Evolutionary conservation across 1,140 invertebrate species (phyloP).

Genomic region (Paracyclopina nana): DNA sequence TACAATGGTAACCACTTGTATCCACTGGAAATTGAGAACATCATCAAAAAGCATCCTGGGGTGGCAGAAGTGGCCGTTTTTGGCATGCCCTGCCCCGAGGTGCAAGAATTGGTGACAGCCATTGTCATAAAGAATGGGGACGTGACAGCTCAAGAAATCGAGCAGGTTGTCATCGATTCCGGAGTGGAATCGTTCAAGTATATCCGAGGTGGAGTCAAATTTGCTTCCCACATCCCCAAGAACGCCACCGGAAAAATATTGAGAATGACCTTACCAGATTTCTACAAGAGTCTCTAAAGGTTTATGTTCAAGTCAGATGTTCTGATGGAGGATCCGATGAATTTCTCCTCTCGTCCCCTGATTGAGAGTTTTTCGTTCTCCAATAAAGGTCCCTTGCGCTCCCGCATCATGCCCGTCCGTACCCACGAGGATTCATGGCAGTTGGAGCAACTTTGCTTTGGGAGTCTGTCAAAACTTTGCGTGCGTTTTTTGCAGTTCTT

Average conservation of each 20-base stretch:
- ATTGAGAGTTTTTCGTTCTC: constrained; percentile 6
- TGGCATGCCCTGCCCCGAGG: not conserved
- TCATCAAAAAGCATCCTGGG: not conserved
- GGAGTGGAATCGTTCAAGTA: not conserved
- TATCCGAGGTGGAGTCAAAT: not conserved
- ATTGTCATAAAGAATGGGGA: not conserved
- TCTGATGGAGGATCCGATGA: not conserved
- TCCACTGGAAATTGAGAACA: not conserved
- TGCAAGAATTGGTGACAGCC: not conserved
- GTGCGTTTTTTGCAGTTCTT: constrained; percentile 10
- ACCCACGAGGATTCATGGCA: constrained; percentile 8
- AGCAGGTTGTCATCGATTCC: not conserved
- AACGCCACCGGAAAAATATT: not conserved
- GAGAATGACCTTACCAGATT: no score
- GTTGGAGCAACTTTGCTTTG: constrained; percentile 1
- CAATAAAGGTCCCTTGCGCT: constrained; percentile 1
- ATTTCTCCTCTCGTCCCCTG: constrained; percentile 8
- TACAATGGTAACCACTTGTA: not conserved
- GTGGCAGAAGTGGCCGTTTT: not conserved
- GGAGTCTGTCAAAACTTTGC: constrained; percentile 1
- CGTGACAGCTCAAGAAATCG: not conserved
- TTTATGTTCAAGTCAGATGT: not conserved
- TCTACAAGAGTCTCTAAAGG: no score
- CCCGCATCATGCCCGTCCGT: constrained; percentile 9
- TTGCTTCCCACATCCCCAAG: not conserved